A percentile compares a stretch with the other conserved stretches of the same genome.
Conservation (phyloP, 2,113 vertebrate genomes). For the Rhinoptilus africanus region DNA sequence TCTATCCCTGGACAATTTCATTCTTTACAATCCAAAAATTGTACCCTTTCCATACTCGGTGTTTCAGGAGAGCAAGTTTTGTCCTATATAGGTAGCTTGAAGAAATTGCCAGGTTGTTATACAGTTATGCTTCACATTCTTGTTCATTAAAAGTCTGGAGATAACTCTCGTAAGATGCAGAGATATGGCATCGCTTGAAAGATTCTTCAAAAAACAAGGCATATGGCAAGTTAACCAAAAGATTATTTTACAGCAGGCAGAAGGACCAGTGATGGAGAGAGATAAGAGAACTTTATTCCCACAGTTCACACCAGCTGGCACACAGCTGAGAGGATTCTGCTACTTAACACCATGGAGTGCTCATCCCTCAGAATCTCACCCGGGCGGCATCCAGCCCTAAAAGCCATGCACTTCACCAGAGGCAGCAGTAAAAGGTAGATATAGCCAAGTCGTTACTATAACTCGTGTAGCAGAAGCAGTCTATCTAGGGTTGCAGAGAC, state of each 20-base stretch:
- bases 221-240: background rate
- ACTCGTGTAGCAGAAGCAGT: background rate
- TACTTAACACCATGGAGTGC: background rate
- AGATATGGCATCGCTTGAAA: background rate
- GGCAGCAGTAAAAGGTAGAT: background rate
- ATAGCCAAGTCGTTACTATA: background rate
- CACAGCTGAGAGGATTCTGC: background rate
- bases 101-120: background rate
- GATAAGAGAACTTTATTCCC: background rate
- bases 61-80: background rate
- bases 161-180: background rate
- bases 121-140: background rate
- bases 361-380: background rate
- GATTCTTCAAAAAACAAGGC: background rate
- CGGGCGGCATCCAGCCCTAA: background rate
- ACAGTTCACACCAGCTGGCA: background rate
- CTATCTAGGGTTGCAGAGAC: background rate
- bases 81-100: background rate
- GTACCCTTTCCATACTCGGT: background rate
- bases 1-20: background rate
- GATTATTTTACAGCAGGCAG: background rate
- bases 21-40: background rate
- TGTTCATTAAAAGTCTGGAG: background rate
- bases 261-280: background rate
- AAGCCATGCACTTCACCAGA: background rate